phyloP scores from a whole-genome alignment of 2,113 vertebrate species.

The Sminthopsis crassicaudata region DNA sequence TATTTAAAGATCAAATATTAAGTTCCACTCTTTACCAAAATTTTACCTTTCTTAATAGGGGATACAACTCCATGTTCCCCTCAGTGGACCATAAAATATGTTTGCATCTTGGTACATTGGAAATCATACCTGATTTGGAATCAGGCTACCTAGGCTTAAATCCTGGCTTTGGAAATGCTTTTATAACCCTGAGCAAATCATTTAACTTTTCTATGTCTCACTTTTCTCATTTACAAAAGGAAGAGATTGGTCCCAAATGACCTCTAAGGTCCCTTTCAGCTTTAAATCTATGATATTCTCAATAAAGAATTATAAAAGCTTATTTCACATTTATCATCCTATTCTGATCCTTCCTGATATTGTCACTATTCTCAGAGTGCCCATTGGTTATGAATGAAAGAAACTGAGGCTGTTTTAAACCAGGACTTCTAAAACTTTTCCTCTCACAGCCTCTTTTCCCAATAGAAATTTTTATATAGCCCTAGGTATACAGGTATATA shows the following conservation, averaged over 20 bases:
- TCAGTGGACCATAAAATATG: not conserved
- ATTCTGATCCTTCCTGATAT: not conserved
- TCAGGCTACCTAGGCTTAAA: not conserved
- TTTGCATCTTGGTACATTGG: not conserved
- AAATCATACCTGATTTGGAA: not conserved
- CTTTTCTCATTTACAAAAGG: not conserved
- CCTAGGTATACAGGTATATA: too few relatives aligned
- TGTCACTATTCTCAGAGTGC: not conserved
- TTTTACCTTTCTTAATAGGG: not conserved
- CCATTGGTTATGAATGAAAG: not conserved
- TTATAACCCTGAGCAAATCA: not conserved
- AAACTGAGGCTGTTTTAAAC: not conserved
- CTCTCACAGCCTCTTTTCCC: too few relatives aligned
- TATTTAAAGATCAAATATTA: not conserved
- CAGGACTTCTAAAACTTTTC: too few relatives aligned
- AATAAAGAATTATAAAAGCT: not conserved
- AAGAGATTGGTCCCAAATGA: not conserved
- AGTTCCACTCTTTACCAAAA: not conserved
- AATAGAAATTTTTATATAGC: too few relatives aligned
- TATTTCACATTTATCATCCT: not conserved
- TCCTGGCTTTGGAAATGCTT: not conserved
- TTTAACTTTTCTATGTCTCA: not conserved
- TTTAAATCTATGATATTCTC: not conserved
- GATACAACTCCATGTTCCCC: not conserved
- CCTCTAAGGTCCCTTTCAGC: not conserved